Percentiles rank a stretch among this genome's conserved stretches.
phyloP scores from a whole-genome alignment of 2,888 invertebrate species.

The Rhamphomyia laevipes region DNA sequence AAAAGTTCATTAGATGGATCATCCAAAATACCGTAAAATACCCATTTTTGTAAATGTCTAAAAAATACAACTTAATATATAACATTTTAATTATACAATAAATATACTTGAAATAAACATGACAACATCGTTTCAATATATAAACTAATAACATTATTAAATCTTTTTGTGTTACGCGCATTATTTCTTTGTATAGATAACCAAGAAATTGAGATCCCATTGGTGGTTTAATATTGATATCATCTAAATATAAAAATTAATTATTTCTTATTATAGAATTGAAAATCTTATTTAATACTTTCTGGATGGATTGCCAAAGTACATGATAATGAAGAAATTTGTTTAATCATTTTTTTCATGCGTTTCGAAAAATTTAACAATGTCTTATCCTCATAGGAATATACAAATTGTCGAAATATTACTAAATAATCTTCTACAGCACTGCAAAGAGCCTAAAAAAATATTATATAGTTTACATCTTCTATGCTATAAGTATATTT shows the following conservation, averaged over 20 bases:
- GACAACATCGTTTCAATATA: conserved; percentile 29
- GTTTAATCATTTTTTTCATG: conserved; percentile 24
- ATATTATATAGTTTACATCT: not conserved
- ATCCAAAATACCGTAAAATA: conserved; percentile 71
- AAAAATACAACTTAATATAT: not conserved
- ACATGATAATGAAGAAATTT: conserved; percentile 25
- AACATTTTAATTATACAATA: not conserved
- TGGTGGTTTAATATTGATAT: conserved; percentile 20
- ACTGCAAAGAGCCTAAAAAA: conserved; percentile 49
- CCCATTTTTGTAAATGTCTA: conserved; percentile 59
- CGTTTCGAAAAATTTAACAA: conserved; percentile 24
- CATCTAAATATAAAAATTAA: conserved; percentile 18
- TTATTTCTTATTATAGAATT: not conserved
- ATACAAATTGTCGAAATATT: conserved; percentile 41
- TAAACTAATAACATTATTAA: conserved; percentile 28
- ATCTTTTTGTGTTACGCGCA: conserved; percentile 25
- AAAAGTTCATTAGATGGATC: conserved; percentile 79
- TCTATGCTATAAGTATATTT: not conserved
- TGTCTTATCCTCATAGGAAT: conserved; percentile 21
- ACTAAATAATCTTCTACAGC: conserved; percentile 47
- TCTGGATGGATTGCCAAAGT: conserved; percentile 26
- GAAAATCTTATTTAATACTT: conserved; percentile 15
- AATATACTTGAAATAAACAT: conserved; percentile 30
- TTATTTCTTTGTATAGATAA: conserved; percentile 30
- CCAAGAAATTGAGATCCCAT: conserved; percentile 29